Evolutionary conservation across 2,797 vertebrate species (phyloP), one percentile per base, ranked within the genome.

Genomic region (Gymnothorax javanicus): DNA sequence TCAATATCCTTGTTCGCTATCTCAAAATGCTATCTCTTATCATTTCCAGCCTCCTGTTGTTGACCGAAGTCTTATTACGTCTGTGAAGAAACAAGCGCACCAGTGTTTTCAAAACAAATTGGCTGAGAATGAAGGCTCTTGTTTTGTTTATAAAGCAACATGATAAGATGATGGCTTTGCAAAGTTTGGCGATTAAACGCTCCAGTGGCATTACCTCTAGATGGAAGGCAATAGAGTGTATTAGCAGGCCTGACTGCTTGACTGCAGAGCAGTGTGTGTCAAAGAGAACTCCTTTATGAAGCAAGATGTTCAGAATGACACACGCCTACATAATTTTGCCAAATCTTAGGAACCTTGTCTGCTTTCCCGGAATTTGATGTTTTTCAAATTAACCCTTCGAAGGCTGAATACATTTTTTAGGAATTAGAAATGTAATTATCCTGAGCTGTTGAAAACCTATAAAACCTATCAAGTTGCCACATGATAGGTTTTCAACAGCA

Each of bases 271-370:
- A 20, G 43, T 52, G 59, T 64, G 43, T 64, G 8, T 64, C 12
- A 17, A 7, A 23, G 12, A n/a, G 33, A 64, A 59, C 11, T 43
- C 13, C 12, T 43, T 17, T 5, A 17, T 56, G 27, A 54, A 50
- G 50, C 9, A 43, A 54, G 23, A 8, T 43, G 50, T 43, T 85
- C 15, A 15, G 13, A 85, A 57, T 12, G 4, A 13, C 11, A 15
- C n/a, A 92, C 91, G 85, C 86, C 84, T 90, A 87, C 82, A 3
- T 52, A 56, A n/a, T n/a, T 20, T 50, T 5, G 52, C 77, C 56
- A 52, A 13, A n/a, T 56, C 50, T n/a, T 8, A 9, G 52, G 77
- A 56, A 50, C 52, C 33, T 17, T 8, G 20, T n/a, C 23, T 56
- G 50, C 77, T 11, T n/a, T 2, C 11, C 1, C 56, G 23, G 43